These are phyloP conservation scores for Drosophila nigricruria DNA, from an alignment of 2,888 invertebrate genomes.

Conservation along the genomic window DNA sequence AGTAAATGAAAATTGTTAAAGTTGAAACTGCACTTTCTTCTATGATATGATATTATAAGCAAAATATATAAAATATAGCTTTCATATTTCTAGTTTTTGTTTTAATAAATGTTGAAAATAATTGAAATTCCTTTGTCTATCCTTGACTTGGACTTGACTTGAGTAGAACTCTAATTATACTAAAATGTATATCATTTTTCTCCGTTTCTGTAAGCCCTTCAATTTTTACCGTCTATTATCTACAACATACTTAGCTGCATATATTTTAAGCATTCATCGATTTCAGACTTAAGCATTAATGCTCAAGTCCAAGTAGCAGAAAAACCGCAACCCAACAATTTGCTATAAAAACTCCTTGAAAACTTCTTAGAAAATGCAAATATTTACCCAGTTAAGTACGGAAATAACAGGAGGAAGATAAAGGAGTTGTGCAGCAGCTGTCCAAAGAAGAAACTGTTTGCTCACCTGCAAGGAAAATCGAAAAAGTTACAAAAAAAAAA, in stretches of 20 bases:
- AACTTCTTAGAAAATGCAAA: slow-evolving; percentile 42
- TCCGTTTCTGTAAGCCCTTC: neutral
- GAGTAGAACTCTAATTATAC: neutral
- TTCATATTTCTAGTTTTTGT: too few species aligned
- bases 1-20: neutral
- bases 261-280: slow-evolving; percentile 1
- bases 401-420: neutral
- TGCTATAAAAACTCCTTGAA: slow-evolving; percentile 45
- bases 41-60: neutral
- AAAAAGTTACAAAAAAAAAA: slow-evolving; percentile 20
- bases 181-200: neutral
- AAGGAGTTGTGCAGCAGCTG: slow-evolving; percentile 27
- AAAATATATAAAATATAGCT: too few species aligned
- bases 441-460: slow-evolving; percentile 36
- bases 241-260: slow-evolving; percentile 1
- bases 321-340: slow-evolving; percentile 30
- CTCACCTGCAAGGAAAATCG: slow-evolving; percentile 68
- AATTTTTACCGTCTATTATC: too few species aligned
- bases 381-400: slow-evolving; percentile 51
- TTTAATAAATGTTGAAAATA: too few species aligned
- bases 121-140: too few species aligned
- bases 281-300: slow-evolving; percentile 23
- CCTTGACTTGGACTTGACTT: too few species aligned
- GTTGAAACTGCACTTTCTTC: neutral
- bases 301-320: neutral